phyloP scores from a whole-genome alignment of 2,888 invertebrate species.

The Glaucopsyche alexis region DNA sequence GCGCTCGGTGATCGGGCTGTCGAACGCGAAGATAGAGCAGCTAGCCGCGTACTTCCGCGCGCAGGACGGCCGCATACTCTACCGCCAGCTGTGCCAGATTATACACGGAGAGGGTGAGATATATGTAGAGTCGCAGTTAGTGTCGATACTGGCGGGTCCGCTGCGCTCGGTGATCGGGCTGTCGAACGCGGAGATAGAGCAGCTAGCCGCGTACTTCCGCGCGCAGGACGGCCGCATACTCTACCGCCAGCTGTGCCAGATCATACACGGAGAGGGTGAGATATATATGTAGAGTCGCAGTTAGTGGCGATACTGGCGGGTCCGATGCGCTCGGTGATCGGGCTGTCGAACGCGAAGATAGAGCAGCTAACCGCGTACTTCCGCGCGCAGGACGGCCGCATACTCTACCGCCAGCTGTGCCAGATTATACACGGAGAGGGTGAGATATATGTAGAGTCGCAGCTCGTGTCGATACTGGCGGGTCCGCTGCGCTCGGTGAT shows the following conservation, averaged over 20 bases:
- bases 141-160: slow-evolving; percentile 84
- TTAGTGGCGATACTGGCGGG: slow-evolving; percentile 86
- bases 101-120: slow-evolving; percentile 86
- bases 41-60: slow-evolving; percentile 88
- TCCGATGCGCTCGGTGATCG: slow-evolving; percentile 82
- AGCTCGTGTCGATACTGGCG: slow-evolving; percentile 85
- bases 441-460: slow-evolving; percentile 85
- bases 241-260: slow-evolving; percentile 87
- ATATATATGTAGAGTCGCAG: slow-evolving; percentile 81
- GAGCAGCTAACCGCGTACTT: slow-evolving; percentile 88
- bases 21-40: slow-evolving; percentile 86
- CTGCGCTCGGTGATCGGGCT: slow-evolving; percentile 84
- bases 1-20: slow-evolving; percentile 83
- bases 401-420: slow-evolving; percentile 87
- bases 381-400: slow-evolving; percentile 87
- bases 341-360: slow-evolving; percentile 86
- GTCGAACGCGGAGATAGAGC: slow-evolving; percentile 85
- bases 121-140: slow-evolving; percentile 86
- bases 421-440: slow-evolving; percentile 85
- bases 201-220: slow-evolving; percentile 88
- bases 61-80: slow-evolving; percentile 88
- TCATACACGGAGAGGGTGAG: slow-evolving; percentile 84
- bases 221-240: slow-evolving; percentile 88
- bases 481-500: slow-evolving; percentile 83
- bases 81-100: slow-evolving; percentile 87